Base-by-base conservation (phyloP, 2,888 invertebrate genomes). In the Dusona sp. region DNA sequence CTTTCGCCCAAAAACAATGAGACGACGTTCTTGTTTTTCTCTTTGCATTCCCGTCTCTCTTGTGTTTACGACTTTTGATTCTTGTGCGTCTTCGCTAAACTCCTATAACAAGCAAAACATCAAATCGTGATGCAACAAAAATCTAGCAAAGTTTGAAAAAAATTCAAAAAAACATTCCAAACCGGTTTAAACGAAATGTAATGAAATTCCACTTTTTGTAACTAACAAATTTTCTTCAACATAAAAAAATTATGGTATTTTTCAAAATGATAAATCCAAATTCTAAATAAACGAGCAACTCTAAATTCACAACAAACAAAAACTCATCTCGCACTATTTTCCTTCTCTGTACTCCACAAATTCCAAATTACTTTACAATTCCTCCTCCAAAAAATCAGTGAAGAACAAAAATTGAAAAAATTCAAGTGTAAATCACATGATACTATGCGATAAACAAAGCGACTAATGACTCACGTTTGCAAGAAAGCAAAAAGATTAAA, bases 41-140 rank as follows among this genome's bases (percentile, higher is more conserved):
- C 51, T 64, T 74, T 2, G 78, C 84, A 84, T 81, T 64, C 61
- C 80, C 25, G 51, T 48, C 29, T 77, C 65, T 77, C 36, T 22
- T 65, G 22, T 22, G 11, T 64, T 75, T 33, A 13, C 33, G 33
- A 45, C 19, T 13, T 9, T 1, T 13, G 7, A 25, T 22, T 45
- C 68, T 38, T 25, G 25, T 6, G 45, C 68, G 11, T 42, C 25
- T 45, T 38, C 45, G 16, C 6, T 1, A 25, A 13, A 9, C 7
- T 61, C 3, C 33, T 38, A n/a, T 67, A 38, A 67, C 67, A n/a
- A 72, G 70, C 48, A 29, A 48, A 33, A 25, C 19, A 13, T 51
- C 51, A 0, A 29, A 19, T n/a, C 13, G 11, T 29, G 11, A n/a
- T n/a, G 36, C 9, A 0, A 1, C 9, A 29, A 38, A 33, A 67